Evolutionary conservation across 2,797 vertebrate genomes (phyloP).

Genomic region (Manis javanica): DNA sequence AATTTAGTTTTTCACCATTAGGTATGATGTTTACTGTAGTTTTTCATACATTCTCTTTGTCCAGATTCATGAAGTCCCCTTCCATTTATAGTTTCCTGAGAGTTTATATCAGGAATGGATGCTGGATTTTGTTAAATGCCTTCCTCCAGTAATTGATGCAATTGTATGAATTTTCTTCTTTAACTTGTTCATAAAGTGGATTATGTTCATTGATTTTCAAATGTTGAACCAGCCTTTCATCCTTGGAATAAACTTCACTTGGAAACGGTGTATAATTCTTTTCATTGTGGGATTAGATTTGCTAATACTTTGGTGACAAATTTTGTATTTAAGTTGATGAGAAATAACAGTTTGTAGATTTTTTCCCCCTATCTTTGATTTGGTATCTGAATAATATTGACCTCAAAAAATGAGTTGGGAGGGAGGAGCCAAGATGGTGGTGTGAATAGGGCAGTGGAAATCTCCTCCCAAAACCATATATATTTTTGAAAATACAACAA

Average conservation of each 20-base stretch:
- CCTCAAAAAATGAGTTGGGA: background rate
- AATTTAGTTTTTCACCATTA: background rate
- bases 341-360: background rate
- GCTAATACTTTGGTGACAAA: background rate
- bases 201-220: background rate
- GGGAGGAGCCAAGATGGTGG: background rate
- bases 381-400: background rate
- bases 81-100: background rate
- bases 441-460: too few relatives aligned
- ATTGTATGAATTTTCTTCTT: background rate
- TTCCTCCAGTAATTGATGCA: background rate
- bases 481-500: too few relatives aligned
- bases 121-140: background rate
- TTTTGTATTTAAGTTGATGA: background rate
- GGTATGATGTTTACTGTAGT: background rate
- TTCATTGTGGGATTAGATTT: background rate
- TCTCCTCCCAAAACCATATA: too few relatives aligned
- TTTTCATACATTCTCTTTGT: background rate
- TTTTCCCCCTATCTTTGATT: background rate
- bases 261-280: background rate
- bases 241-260: background rate
- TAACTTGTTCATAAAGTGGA: background rate
- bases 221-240: background rate
- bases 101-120: background rate
- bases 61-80: background rate